Percentiles rank a stretch among this genome's conserved stretches.
Conservation (phyloP, 2,888 invertebrate genomes). For the Zeuzera pyrina region DNA sequence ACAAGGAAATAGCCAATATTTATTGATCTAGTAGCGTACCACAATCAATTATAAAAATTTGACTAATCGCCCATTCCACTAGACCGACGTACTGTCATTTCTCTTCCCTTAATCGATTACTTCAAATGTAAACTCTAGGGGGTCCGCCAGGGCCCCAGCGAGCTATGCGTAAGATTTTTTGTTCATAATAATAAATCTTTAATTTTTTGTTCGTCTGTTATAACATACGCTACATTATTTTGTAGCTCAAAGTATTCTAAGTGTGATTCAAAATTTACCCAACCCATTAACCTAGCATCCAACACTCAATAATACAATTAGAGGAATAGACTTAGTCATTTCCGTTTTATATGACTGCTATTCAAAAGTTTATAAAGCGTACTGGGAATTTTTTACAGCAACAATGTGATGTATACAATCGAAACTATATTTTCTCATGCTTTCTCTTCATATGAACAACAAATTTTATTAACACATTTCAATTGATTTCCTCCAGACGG, state of each 20-base stretch:
- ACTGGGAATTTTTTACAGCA: constrained; percentile 33
- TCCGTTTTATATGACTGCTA: constrained; percentile 37
- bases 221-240: too few relatives aligned
- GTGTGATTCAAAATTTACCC: constrained; percentile 5
- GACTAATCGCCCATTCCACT: constrained; percentile 61
- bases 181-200: constrained; percentile 52
- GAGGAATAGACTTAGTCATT: constrained; percentile 29
- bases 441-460: constrained; percentile 51
- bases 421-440: constrained; percentile 46
- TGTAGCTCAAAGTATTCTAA: constrained; percentile 1
- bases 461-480: constrained; percentile 66
- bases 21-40: constrained; percentile 64
- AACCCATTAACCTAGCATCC: constrained; percentile 13
- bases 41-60: constrained; percentile 68
- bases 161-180: constrained; percentile 45
- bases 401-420: constrained; percentile 37
- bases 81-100: constrained; percentile 68
- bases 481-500: constrained; percentile 40
- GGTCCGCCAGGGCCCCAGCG: constrained; percentile 44
- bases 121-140: constrained; percentile 65
- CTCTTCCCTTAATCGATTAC: constrained; percentile 69
- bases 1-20: constrained; percentile 41
- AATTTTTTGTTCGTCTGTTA: constrained; percentile 26
- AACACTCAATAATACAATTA: constrained; percentile 18
- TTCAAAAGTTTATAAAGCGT: constrained; percentile 34